Conservation (phyloP, 2,113 vertebrate species). For the Vulpes lagopus region DNA sequence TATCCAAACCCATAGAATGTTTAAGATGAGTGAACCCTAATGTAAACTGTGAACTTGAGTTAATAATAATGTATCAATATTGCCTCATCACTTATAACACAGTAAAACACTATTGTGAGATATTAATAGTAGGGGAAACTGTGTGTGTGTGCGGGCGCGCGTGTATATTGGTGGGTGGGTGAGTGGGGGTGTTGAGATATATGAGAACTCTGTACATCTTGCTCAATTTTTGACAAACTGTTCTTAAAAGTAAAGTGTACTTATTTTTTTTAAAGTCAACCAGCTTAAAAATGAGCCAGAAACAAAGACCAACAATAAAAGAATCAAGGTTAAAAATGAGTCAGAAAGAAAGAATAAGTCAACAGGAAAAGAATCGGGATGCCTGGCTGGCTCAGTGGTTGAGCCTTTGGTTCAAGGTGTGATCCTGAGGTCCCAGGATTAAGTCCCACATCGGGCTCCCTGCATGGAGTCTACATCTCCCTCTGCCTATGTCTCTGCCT, state of each 20-base stretch:
- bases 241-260: background rate
- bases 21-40: background rate
- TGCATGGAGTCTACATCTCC: too few relatives aligned
- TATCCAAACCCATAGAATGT: background rate
- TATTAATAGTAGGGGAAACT: background rate
- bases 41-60: background rate
- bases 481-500: too few relatives aligned
- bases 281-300: background rate
- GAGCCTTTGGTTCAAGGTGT: too few relatives aligned
- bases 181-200: background rate
- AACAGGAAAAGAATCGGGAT: background rate
- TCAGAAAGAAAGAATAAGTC: background rate
- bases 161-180: background rate
- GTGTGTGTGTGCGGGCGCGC: background rate
- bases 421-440: too few relatives aligned
- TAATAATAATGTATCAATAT: background rate
- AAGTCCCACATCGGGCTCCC: too few relatives aligned
- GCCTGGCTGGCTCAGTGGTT: too few relatives aligned
- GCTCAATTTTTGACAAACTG: conserved; percentile 1
- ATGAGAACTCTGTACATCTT: background rate
- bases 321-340: background rate
- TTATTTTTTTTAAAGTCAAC: background rate
- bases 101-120: background rate
- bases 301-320: background rate
- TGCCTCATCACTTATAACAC: background rate